Evolutionary conservation across 2,113 vertebrate genomes (phyloP), one percentile per base, ranked within the genome.

Genomic region (Octodon degus): DNA sequence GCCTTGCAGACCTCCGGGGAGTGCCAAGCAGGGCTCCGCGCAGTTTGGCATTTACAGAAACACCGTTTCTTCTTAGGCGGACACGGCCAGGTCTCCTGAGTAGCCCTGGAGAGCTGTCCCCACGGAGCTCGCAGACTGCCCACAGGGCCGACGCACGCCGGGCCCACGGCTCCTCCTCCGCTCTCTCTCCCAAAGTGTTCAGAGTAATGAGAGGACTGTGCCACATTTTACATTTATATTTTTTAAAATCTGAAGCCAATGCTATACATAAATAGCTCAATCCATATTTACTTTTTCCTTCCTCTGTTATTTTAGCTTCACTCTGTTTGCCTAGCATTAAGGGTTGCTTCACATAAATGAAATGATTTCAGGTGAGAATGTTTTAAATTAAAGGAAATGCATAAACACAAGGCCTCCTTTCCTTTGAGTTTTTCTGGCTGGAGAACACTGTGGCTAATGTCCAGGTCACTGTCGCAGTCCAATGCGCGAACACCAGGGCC

Each of bases 1-100:
- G 68, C 95, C 58, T 96, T 97, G 96, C 94, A 97, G 96, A 93
- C 95, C 95, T 74, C 67, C 77, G 95, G 70, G 32, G 88, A 81
- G 74, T 87, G 76, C 79, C 89, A 96, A 93, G 62, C 86, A 91
- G 25, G 95, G 83, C 91, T 97, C 37, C 96, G 22, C 84, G 79
- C 89, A 94, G 82, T 0, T 0, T 95, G 70, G 82, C 2, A 88
- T 94, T 94, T 76, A 94, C 88, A 80, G 94, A 96, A 95, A 91
- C 80, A 85, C 96, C 30, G 81, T 94, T 91, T 96, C 9, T 8
- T 86, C 97, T 91, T 93, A 19, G 3, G 43, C 53, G 60, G 91
- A 88, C 0, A 1, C 47, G 97, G 30, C 76, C 96, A 93, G 65
- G 96, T 98, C 80, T 96, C 40, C 58, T 81, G 34, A 96, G 87